Conservation (phyloP, 2,797 vertebrate species). For the Urophycis tenuis region DNA sequence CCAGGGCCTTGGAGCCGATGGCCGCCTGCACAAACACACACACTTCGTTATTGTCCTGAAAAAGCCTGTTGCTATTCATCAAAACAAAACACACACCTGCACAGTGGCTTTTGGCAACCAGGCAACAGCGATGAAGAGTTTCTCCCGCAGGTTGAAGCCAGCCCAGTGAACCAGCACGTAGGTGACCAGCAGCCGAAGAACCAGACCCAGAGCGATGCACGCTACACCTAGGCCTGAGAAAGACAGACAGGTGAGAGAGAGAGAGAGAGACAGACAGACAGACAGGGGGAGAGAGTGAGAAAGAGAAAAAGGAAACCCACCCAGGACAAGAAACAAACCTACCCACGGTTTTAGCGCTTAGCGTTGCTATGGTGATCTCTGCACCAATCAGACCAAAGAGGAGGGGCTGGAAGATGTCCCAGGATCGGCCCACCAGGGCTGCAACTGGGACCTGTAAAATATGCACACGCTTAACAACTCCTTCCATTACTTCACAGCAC, state of each 20-base stretch:
- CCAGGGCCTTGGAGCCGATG: slow-evolving; percentile 87
- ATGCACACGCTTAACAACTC: background rate
- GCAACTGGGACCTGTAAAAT: slow-evolving; percentile 71
- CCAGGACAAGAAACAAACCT: slow-evolving; percentile 20
- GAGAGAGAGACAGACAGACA: background rate
- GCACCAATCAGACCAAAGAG: slow-evolving; percentile 92
- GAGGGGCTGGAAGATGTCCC: slow-evolving; percentile 87
- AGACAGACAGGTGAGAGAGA: background rate
- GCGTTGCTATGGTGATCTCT: slow-evolving; percentile 77
- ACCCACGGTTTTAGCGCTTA: slow-evolving; percentile 83
- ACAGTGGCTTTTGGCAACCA: slow-evolving; percentile 96
- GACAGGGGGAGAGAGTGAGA: background rate
- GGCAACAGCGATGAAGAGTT: slow-evolving; percentile 86
- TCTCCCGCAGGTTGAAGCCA: slow-evolving; percentile 88
- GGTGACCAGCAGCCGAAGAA: slow-evolving; percentile 74
- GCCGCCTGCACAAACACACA: slow-evolving; percentile 74
- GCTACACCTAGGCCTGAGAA: slow-evolving; percentile 64
- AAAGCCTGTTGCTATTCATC: too few relatives aligned
- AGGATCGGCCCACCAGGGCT: slow-evolving; percentile 73
- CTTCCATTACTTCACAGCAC: too few relatives aligned
- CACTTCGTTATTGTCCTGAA: background rate
- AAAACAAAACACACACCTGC: slow-evolving; percentile 60
- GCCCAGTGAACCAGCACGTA: slow-evolving; percentile 81
- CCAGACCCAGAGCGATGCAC: slow-evolving; percentile 70
- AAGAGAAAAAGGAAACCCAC: background rate